Evolutionary conservation across 1,140 invertebrate genomes (phyloP), one percentile per base, ranked within the genome.

Genomic region (Ptiloglossa arizonensis): DNA sequence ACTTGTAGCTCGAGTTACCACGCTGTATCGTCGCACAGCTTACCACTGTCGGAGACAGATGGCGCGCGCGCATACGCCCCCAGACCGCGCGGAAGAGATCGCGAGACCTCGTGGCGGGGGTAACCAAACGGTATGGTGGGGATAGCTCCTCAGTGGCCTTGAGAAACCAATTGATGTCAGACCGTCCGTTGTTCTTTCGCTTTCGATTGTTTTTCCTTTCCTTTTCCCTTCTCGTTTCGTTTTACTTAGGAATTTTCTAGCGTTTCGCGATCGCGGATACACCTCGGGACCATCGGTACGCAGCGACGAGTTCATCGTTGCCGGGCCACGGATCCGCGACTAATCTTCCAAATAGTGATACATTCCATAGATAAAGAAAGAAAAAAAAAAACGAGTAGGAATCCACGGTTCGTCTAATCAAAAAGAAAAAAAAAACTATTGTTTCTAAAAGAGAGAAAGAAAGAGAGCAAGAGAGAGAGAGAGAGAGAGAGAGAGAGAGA

Each of bases 291-390:
- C 17, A 11, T 27, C 22, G 41, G n/a, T n/a, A 24, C 27, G 15
- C 17, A 29, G 60, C 17, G 6, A 41, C 63, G 74, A 8, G 69
- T 87, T 87, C 79, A 63, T 78, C 75, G 83, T 78, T 44, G 64
- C 63, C 72, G 50, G 50, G 56, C 67, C 54, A 32, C 56, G 66
- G 75, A 72, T 83, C 82, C 79, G 82, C 80, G 81, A 87, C 72
- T 88, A 91, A 90, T 90, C 90, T 92, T 92, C 91, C 91, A 89
- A 89, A 89, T 91, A 91, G 86, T 87, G 86, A 91, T 92, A 91
- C 91, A 92, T 92, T 92, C 91, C 91, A 91, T 91, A 90, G 81
- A 82, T 87, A 83, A 83, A 54, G 81, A 89, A 87, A 86, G 81
- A 71, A 66, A 74, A 72, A 62, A 27, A 56, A 73, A 74, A 70